Base-by-base conservation (phyloP, 1,140 invertebrate genomes). In the Bicyclus anynana region DNA sequence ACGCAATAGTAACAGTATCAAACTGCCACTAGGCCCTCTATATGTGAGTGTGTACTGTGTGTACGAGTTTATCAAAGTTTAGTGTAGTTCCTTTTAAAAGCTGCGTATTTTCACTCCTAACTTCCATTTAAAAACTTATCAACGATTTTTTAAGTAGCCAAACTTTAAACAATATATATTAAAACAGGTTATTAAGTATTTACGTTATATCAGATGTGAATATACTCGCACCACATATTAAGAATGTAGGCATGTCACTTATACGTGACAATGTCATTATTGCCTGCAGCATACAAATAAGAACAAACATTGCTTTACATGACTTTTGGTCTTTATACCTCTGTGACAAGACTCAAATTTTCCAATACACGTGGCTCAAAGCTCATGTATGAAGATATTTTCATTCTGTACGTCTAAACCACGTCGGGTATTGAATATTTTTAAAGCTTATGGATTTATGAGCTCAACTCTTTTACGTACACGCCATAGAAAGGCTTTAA, bases 191-290 rank as follows among this genome's bases (percentile, higher is more conserved):
- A 38, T 38, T 38, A 16, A 33, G 29, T 33, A 33, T 38, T 38
- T 40, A 38, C 37, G 16, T 38, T 38, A 37, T 47, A 53, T 59
- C 38, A 53, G 23, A 40, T 53, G 51, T 29, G 16, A 33, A 14
- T 54, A 54, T 35, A 23, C 23, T n/a, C n/a, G n/a, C n/a, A n/a
- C n/a, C n/a, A 7, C 7, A 23, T 4, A 23, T 23, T 23, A 54
- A 5, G 20, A 16, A 54, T 29, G 38, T 33, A 55, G 23, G 62
- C 53, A 69, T 69, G 63, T 66, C 38, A 61, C 47, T 62, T 14
- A 47, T 73, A 75, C 72, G 74, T 74, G 74, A 75, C 72, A 68
- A 71, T 69, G 68, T 75, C 67, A 74, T 59, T 65, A 63, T 59
- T 47, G 66, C 57, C 55, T 66, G 53, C 44, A 16, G 72, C 59